These are phyloP conservation scores for Xestia sexstrigata DNA, from an alignment of 2,888 invertebrate species.

Conservation along the genomic window DNA sequence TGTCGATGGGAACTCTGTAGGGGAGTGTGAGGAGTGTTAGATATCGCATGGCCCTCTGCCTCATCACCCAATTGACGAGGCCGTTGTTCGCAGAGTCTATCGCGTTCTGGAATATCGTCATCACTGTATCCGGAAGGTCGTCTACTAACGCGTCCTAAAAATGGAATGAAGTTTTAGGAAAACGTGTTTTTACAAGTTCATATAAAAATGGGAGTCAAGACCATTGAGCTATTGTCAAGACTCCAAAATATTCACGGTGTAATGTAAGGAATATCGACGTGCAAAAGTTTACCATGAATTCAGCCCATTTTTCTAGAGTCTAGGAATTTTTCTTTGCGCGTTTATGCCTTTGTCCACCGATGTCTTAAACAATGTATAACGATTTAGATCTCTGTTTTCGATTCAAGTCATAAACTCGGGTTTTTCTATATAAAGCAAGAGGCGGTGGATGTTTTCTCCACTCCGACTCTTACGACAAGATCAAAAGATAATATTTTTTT, in stretches of 20 bases:
- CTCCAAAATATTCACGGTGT: not conserved
- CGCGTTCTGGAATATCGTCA: slow-evolving; percentile 97
- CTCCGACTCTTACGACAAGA: not conserved
- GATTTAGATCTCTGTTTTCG: not conserved
- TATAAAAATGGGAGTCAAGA: not conserved
- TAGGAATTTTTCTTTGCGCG: not conserved
- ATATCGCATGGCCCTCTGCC: slow-evolving; percentile 95
- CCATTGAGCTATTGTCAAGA: too few species aligned
- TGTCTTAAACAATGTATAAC: not conserved
- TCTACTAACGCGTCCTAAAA: slow-evolving; percentile 95
- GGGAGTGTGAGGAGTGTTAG: slow-evolving; percentile 96
- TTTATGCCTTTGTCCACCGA: not conserved
- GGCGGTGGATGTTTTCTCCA: not conserved
- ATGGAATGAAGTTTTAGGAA: not conserved
- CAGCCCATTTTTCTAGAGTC: not conserved
- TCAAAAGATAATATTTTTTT: not conserved
- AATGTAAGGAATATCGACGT: not conserved
- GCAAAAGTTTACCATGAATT: not conserved
- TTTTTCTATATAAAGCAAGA: not conserved
- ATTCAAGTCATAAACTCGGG: not conserved
- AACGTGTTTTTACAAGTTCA: slow-evolving; percentile 48
- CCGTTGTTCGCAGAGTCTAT: slow-evolving; percentile 98
- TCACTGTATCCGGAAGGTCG: slow-evolving; percentile 97
- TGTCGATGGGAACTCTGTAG: slow-evolving; percentile 96
- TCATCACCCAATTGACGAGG: slow-evolving; percentile 97